phyloP scores from a whole-genome alignment of 2,113 vertebrate species.

The Pseudopodoces humilis region DNA sequence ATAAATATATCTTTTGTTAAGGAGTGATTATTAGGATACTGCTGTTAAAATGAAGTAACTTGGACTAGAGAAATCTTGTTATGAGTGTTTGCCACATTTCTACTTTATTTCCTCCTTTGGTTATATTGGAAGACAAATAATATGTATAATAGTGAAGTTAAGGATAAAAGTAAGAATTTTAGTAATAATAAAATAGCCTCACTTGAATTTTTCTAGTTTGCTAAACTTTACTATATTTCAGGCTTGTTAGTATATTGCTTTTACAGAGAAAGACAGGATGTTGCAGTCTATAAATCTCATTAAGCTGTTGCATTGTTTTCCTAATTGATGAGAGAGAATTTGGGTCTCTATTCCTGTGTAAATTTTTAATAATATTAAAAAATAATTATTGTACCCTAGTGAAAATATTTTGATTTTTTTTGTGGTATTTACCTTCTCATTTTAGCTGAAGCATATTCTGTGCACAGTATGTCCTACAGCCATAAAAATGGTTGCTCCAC shows the following conservation, averaged over 20 bases:
- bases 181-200: background rate
- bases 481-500: slow-evolving; percentile 73
- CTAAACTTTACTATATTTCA: background rate
- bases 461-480: slow-evolving; percentile 72
- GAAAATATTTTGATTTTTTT: slow-evolving; percentile 75
- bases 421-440: slow-evolving; percentile 75
- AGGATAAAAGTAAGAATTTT: background rate
- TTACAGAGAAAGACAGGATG: background rate
- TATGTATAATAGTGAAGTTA: background rate
- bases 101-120: background rate
- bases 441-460: slow-evolving; percentile 74
- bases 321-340: slow-evolving; percentile 69
- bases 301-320: slow-evolving; percentile 59
- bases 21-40: background rate
- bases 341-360: slow-evolving; percentile 62
- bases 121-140: slow-evolving; percentile 6
- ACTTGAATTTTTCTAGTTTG: background rate
- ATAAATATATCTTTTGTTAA: background rate
- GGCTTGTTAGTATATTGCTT: background rate
- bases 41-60: background rate
- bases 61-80: background rate
- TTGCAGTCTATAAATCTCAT: slow-evolving; percentile 40
- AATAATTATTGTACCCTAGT: slow-evolving; percentile 67
- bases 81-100: background rate
- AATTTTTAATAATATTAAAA: slow-evolving; percentile 62